Base-by-base conservation (phyloP, 2,113 vertebrate genomes). In the Pao palembangensis region DNA sequence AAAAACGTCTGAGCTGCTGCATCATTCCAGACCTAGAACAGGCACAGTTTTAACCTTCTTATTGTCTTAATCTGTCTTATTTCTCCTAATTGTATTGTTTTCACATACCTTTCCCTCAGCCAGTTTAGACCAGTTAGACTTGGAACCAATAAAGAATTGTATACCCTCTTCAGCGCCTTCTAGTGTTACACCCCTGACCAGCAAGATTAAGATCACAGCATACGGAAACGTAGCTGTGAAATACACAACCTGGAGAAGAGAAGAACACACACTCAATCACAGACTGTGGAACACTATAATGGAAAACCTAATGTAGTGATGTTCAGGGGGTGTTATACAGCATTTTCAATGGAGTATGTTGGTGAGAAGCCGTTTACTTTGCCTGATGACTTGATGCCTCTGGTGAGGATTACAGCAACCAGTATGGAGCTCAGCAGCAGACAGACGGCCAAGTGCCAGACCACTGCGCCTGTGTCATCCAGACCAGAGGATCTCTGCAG, bases 141-240 rank as follows among this genome's bases (percentile, higher is more conserved):
- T 78, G 1, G 62, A 79, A 19, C 97, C 96, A 38, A 99, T 96
- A 82, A 97, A 99, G 75, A 90, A 98, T 12, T 93, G 89, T 0
- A 99, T 94, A 46, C 96, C 96, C 4, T 94, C 84, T 57, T 67
- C 76, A 15, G 96, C 93, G 2, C 97, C 97, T 55, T 96, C 94
- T 67, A 98, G 88, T 19, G 96, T 98, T 46, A 86, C 87, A 2
- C 96, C 96, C 78, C 94, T 83, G 54, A 98, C 88, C 75, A 99
- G 67, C 71, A 99, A 75, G 68, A 98, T 94, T 5, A 95, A 20
- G 25, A 99, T 89, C 57, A 95, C 93, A 31, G 91, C 67, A 0
- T 98, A 98, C 0, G 97, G 97, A 70, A 99, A 98, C 23, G 93
- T 87, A 0, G 96, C 94, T 0, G 95, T 99, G 61, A 99, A 96